phyloP scores from a whole-genome alignment of 2,113 vertebrate species.

The Mesitornis unicolor region DNA sequence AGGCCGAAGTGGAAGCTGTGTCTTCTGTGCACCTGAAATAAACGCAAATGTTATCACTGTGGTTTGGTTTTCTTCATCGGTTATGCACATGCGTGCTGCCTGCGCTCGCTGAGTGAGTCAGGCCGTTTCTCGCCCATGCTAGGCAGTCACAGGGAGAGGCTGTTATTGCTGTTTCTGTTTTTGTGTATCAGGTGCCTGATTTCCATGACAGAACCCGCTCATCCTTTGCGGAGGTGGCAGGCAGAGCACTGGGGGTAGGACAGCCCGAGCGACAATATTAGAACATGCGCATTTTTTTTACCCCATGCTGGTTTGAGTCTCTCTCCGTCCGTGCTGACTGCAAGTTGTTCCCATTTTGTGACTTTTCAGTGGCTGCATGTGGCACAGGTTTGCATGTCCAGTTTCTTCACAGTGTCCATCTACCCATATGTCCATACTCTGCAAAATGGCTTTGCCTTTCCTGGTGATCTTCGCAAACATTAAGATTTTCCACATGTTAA shows the following conservation, averaged over 20 bases:
- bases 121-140: neutral
- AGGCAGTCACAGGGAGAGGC: neutral
- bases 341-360: neutral
- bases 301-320: neutral
- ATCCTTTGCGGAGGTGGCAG: neutral
- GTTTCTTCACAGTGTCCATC: neutral
- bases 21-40: neutral
- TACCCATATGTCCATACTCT: neutral
- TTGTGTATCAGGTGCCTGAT: neutral
- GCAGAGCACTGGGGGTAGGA: neutral
- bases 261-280: neutral
- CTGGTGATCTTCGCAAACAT: neutral
- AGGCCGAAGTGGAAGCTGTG: neutral
- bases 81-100: neutral
- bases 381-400: neutral
- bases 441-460: neutral
- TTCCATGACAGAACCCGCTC: neutral
- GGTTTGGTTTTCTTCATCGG: neutral
- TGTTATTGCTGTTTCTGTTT: neutral
- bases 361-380: neutral
- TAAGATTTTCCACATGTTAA: neutral
- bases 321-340: neutral
- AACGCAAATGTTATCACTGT: neutral
- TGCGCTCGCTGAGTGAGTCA: neutral
- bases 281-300: constrained; percentile 10